Evolutionary conservation across 2,797 vertebrate genomes (phyloP).

Genomic region (Vespertilio murinus): DNA sequence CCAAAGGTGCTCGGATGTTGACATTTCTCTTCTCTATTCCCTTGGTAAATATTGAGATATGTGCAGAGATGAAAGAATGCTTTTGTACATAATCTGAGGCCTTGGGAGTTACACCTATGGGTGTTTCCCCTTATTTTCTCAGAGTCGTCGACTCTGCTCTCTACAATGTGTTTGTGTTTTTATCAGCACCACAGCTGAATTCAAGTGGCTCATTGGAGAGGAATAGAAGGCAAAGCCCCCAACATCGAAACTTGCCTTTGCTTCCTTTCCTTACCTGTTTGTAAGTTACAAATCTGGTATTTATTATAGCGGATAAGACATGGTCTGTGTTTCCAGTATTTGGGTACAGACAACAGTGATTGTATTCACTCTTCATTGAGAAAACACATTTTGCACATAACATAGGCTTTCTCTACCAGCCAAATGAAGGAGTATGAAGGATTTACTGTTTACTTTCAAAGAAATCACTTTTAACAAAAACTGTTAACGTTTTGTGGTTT

Average conservation of each 20-base stretch:
- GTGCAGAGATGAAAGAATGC: conserved; percentile 5
- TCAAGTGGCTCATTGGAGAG: neutral
- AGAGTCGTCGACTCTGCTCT: neutral
- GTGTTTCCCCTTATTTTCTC: neutral
- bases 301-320: neutral
- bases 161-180: neutral
- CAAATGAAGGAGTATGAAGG: neutral
- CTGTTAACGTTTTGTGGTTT: neutral
- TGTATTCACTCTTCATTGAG: neutral
- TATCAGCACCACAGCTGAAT: neutral
- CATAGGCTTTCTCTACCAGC: neutral
- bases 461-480: conserved; percentile 2
- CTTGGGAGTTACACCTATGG: neutral
- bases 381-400: neutral
- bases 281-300: neutral
- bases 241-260: neutral
- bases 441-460: neutral
- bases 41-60: conserved; percentile 19
- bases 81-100: neutral
- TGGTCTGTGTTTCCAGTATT: neutral
- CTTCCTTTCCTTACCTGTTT: neutral
- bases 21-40: neutral
- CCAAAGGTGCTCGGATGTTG: neutral
- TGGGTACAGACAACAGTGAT: neutral
- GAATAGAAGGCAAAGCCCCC: neutral